Base-by-base conservation (phyloP, 2,797 vertebrate species). In the Schizopygopsis malacanthus region DNA sequence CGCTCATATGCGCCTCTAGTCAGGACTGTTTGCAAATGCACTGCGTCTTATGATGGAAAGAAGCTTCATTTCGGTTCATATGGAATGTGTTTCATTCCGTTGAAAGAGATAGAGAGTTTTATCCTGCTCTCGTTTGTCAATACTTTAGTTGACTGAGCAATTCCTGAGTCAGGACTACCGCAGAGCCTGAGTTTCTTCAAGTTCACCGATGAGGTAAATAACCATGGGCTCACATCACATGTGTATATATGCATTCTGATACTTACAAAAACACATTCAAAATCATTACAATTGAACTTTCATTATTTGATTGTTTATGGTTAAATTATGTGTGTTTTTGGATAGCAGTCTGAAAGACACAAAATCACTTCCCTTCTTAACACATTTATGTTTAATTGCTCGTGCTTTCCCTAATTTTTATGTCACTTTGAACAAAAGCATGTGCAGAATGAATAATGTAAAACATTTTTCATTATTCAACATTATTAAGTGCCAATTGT, bases 71-170 rank as follows among this genome's bases (percentile, higher is more conserved):
- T 76, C 7, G 2, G 75, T 77, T 67, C 22, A 76, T 28, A 84
- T 25, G 59, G 45, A 65, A 65, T 39, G 72, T 25, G 47, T 7
- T 83, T 33, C 3, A 63, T 7, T 83, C 20, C 0, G 0, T 18
- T 18, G 43, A 83, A 65, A 67, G 71, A 43, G 79, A 69, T 20
- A 50, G 8, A 70, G 43, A 76, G 18, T 39, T 65, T 33, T 11
- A 73, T 83, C 59, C 33, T 67, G 22, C 63, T 39, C 59, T 84
- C 52, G 15, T 84, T 84, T 84, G 73, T 69, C 45, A 77, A 10
- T 77, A 52, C 28, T 76, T 28, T 25, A 47, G 59, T 39, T 79
- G 72, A 83, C 45, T 65, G 82, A 75, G 56, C 56, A 63, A 65
- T 76, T 75, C 43, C 28, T 0, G 18, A 75, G 43, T 75, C 59